These are phyloP conservation scores for Zoanthus sansibaricus DNA, from an alignment of 92 coral and sea anemone species.

Conservation along the genomic window DNA sequence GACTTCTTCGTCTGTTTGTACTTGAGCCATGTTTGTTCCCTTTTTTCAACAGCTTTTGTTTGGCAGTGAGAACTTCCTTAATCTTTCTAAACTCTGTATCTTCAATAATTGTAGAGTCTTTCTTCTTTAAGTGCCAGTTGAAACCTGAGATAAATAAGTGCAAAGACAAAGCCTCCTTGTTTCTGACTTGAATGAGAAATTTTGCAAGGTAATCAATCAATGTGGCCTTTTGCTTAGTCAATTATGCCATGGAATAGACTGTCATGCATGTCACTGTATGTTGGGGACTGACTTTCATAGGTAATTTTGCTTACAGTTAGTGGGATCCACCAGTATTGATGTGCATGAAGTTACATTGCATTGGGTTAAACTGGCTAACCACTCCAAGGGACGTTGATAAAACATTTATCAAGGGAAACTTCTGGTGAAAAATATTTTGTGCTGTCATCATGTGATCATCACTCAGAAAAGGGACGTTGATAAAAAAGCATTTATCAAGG, in stretches of 20 bases:
- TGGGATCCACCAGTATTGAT: constrained; percentile 27
- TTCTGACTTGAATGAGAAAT: not conserved
- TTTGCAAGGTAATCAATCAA: not conserved
- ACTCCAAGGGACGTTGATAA: constrained; percentile 9
- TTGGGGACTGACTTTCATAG: not conserved
- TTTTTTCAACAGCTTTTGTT: constrained; percentile 45
- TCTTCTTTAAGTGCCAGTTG: constrained; percentile 60
- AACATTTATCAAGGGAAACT: constrained; percentile 16
- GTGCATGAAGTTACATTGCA: constrained; percentile 31
- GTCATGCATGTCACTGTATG: not conserved
- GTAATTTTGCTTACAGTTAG: constrained; percentile 14
- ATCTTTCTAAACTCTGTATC: constrained; percentile 57
- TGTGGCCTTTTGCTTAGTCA: not conserved
- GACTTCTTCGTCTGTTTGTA: constrained; percentile 75
- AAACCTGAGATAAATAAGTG: too few relatives aligned
- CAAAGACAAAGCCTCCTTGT: too few relatives aligned
- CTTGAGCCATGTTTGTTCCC: constrained; percentile 67
- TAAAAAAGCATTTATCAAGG: too few relatives aligned
- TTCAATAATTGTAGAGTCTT: constrained; percentile 50
- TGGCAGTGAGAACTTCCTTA: constrained; percentile 58
- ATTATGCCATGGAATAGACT: not conserved
- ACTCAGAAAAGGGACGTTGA: too few relatives aligned
- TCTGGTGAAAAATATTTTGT: constrained; percentile 30
- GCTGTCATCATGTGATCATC: not conserved
- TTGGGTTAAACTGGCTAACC: not conserved